phyloP scores from a whole-genome alignment of 2,113 vertebrate genomes.

The Centrocercus urophasianus region DNA sequence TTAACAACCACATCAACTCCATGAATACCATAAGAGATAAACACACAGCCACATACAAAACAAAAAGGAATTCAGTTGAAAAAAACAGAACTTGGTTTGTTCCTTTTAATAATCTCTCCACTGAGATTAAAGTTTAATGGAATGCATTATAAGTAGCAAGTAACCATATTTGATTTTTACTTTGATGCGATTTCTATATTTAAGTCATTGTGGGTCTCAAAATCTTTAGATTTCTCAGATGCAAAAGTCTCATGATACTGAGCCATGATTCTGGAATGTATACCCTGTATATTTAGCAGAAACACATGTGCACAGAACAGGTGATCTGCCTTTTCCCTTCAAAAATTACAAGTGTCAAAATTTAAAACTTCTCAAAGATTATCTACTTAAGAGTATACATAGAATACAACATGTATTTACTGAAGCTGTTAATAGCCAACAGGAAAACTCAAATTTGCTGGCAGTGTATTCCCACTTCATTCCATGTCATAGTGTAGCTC shows the following conservation, averaged over 20 bases:
- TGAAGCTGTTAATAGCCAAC: neutral
- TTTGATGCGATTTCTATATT: neutral
- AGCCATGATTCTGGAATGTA: neutral
- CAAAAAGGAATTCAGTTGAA: neutral
- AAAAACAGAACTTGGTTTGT: neutral
- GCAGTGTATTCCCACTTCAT: neutral
- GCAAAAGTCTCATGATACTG: neutral
- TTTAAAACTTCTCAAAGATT: neutral
- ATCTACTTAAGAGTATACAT: neutral
- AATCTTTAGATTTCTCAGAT: neutral
- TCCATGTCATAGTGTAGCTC: neutral
- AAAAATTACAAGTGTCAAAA: neutral
- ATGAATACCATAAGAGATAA: neutral
- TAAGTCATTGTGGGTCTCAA: neutral
- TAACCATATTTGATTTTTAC: neutral
- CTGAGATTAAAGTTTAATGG: neutral
- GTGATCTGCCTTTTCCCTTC: accelerated
- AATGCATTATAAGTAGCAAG: neutral
- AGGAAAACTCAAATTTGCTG: neutral
- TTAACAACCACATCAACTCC: constrained; percentile 60
- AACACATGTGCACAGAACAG: neutral
- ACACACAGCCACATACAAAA: neutral
- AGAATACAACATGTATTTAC: accelerated
- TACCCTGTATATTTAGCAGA: neutral
- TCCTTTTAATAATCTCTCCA: neutral